A percentile compares a stretch with the other conserved stretches of the same genome.
phyloP scores from a whole-genome alignment of 2,888 invertebrate species.

The Tenthredo distinguenda region DNA sequence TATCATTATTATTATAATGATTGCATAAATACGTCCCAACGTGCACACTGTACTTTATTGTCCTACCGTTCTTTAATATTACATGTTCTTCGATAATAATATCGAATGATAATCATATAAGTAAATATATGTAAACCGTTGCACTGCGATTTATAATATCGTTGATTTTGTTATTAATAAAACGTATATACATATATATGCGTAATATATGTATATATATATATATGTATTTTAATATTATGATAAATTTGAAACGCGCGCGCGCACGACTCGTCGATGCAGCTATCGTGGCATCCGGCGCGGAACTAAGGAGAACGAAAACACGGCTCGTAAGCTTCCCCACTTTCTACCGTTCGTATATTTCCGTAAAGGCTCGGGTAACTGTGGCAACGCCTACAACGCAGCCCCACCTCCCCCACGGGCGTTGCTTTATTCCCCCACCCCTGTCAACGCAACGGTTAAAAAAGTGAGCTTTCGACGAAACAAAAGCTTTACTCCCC shows the following conservation, averaged over 20 bases:
- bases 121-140: not conserved
- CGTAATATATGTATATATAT: not conserved
- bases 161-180: not conserved
- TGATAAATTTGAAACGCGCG: slow-evolving; percentile 60
- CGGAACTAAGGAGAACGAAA: slow-evolving; percentile 77
- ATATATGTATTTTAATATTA: slow-evolving; percentile 28
- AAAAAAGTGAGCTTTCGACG: slow-evolving; percentile 55
- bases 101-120: not conserved
- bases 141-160: slow-evolving; percentile 18
- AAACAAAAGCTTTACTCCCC: slow-evolving; percentile 42
- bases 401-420: slow-evolving; percentile 70
- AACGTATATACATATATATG: not conserved
- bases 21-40: slow-evolving; percentile 2
- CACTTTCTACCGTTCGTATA: slow-evolving; percentile 67
- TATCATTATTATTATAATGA: not conserved
- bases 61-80: not conserved
- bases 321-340: slow-evolving; percentile 71
- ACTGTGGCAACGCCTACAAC: slow-evolving; percentile 67
- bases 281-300: slow-evolving; percentile 77
- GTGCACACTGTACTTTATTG: not conserved
- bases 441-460: slow-evolving; percentile 55
- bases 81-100: not conserved
- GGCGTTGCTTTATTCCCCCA: slow-evolving; percentile 70
- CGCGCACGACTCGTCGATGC: slow-evolving; percentile 72
- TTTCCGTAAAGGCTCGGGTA: slow-evolving; percentile 59